Base-by-base conservation (phyloP, 2,113 vertebrate species). In the Neodontobutis hainanensis region DNA sequence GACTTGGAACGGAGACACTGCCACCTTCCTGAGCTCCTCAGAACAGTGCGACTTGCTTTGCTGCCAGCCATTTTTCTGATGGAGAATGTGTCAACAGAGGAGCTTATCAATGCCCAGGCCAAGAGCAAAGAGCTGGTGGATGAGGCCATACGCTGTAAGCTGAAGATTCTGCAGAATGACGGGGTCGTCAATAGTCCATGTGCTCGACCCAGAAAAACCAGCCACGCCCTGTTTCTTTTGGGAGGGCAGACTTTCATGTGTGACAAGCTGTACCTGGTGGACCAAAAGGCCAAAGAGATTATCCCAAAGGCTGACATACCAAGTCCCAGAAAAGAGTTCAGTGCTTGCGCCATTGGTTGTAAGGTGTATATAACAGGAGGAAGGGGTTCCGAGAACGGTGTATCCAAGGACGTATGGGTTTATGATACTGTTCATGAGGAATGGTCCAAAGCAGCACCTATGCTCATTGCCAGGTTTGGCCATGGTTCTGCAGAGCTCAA, bases 241-340 rank as follows among this genome's bases (percentile, higher is more conserved):
- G 94, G 93, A 1, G 94, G 94, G 7, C 93, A 93, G 72, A 95
- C 93, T 0, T 94, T 95, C 77, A 94, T 94, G 93, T 94, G 94
- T 11, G 94, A 95, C 75, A 94, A 94, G 82, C 84, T 95, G 56
- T 95, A 94, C 76, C 80, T 93, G 15, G 92, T 95, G 47, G 94
- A 95, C 81, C 92, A 93, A 73, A 94, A 93, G 60, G 92, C 94
- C 88, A 94, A 93, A 80, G 92, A 94, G 58, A 94, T 95, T 50
- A 94, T 94, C 69, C 94, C 93, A 45, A 93, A 93, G 61, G 92
- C 94, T 0, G 93, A 95, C 78, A 94, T 94, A 36, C 94, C 94
- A 43, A 95, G 94, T 68, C 94, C 94, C 5, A 92, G 94, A 43
- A 95, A 95, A 75, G 94, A 94, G 77, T 95, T 94, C 80, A 95